Base-by-base conservation (phyloP, 2,113 vertebrate genomes). In the Marmota monax region DNA sequence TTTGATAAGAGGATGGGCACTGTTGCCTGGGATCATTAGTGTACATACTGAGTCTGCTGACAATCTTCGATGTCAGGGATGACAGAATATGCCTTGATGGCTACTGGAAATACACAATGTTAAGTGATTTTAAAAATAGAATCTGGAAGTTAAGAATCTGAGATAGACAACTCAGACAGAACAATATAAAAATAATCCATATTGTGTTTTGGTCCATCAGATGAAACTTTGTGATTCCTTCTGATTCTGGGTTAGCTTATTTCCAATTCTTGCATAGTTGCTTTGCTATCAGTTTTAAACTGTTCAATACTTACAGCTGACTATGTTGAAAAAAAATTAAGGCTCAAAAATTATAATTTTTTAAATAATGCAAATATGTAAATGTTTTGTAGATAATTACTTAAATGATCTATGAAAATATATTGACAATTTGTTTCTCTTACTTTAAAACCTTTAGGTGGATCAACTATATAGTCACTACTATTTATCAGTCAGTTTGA, bases 1-100 rank as follows among this genome's bases (percentile, higher is more conserved):
- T 96, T 97, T 98, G 97, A 97, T 95, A 97, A 86, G 95, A 96
- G 95, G 97, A 84, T 96, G 73, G 90, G 48, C 69, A 53, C 86
- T 42, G 58, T 98, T 73, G 84, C 39, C 84, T 53, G 95, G 86
- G 94, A 97, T 97, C 97, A 88, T 97, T 97, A 97, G 92, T 95
- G 97, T 88, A 96, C 94, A 48, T 96, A 96, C 83, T 58, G 96
- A 98, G 91, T 76, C 0, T 16, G 51, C 89, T 87, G 93, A 97
- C 94, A 27, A 45, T 98, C 93, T 94, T 96, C 1, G 0, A 0
- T 96, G 95, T 96, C 92, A 96, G 97, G 84, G 67, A 95, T 94
- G 0, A 1, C 0, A 7, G 96, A 63, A 23, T 92, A 61, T 96
- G 97, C 93, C 89, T 84, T 96, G 93, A 94, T 84, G 85, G 70